These are phyloP conservation scores for Psix sp. DNA, from an alignment of 1,140 invertebrate species.

Conservation along the genomic window DNA sequence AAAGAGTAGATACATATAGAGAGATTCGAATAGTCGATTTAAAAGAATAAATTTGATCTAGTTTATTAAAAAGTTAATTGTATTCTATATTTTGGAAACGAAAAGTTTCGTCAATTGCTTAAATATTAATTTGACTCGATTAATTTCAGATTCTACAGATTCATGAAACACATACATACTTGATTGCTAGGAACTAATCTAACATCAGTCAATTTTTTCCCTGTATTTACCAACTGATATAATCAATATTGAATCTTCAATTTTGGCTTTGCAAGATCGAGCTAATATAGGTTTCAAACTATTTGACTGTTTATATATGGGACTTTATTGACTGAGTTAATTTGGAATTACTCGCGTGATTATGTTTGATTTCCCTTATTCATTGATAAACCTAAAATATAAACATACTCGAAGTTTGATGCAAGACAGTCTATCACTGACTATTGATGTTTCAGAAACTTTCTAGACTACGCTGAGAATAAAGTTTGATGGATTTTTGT, in stretches of 20 bases:
- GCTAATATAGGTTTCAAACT: constrained; percentile 3
- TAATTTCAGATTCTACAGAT: no score
- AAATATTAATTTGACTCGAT: no score
- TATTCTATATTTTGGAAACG: no score
- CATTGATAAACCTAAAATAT: background rate
- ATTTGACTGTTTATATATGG: constrained; percentile 7
- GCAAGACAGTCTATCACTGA: no score
- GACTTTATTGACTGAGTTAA: constrained; percentile 2
- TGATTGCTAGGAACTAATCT: background rate
- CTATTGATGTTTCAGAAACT: no score
- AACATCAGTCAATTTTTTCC: constrained; percentile 7
- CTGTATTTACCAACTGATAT: constrained; percentile 12
- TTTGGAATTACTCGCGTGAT: constrained; percentile 6
- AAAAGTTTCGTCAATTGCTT: no score
- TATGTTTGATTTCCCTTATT: constrained; percentile 4
- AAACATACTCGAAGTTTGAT: background rate
- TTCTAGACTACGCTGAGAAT: no score
- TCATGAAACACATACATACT: background rate
- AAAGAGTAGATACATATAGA: no score
- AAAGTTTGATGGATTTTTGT: no score
- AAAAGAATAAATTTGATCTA: no score
- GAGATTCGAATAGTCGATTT: no score
- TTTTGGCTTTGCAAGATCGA: constrained; percentile 9
- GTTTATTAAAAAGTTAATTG: no score
- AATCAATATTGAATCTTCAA: constrained; percentile 17